These are phyloP conservation scores for Nemopilema nomurai DNA, from an alignment of 30 jellyfish, hydroid and myxozoan species.

Conservation along the genomic window DNA sequence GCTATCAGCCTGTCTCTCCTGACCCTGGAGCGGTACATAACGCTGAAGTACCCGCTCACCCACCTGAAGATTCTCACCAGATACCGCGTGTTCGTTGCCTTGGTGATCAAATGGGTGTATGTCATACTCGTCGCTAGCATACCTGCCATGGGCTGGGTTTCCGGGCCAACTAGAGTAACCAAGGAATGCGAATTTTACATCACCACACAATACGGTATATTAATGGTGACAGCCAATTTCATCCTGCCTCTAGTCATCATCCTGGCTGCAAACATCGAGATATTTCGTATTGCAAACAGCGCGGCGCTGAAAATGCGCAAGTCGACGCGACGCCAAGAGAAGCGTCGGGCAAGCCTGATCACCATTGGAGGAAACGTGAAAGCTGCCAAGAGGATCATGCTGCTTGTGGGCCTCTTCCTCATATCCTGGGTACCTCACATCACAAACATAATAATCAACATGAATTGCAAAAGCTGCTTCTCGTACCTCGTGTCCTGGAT, in stretches of 20 bases:
- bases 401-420: slow-evolving; percentile 80
- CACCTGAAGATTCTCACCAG: slow-evolving; percentile 57
- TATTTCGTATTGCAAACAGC: slow-evolving; percentile 72
- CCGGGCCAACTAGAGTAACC: slow-evolving; percentile 23
- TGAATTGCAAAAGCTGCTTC: slow-evolving; percentile 42
- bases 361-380: slow-evolving; percentile 77
- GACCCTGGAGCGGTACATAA: slow-evolving; percentile 81
- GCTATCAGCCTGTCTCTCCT: slow-evolving; percentile 71
- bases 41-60: slow-evolving; percentile 72
- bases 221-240: slow-evolving; percentile 79
- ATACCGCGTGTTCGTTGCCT: slow-evolving; percentile 43
- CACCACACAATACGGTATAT: slow-evolving; percentile 36
- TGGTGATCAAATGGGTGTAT: slow-evolving; percentile 72
- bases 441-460: slow-evolving; percentile 57
- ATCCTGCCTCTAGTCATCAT: slow-evolving; percentile 60
- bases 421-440: slow-evolving; percentile 76
- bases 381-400: slow-evolving; percentile 83
- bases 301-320: slow-evolving; percentile 67
- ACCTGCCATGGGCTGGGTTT: slow-evolving; percentile 77
- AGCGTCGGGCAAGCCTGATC: slow-evolving; percentile 63
- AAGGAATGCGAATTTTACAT: slow-evolving; percentile 49
- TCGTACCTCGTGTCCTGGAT: slow-evolving; percentile 69
- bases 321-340: slow-evolving; percentile 36
- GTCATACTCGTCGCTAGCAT: slow-evolving; percentile 59
- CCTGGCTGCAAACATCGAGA: slow-evolving; percentile 67